Evolutionary conservation across 2,797 vertebrate species (phyloP).

Genomic region (Gobionotothen gibberifrons): DNA sequence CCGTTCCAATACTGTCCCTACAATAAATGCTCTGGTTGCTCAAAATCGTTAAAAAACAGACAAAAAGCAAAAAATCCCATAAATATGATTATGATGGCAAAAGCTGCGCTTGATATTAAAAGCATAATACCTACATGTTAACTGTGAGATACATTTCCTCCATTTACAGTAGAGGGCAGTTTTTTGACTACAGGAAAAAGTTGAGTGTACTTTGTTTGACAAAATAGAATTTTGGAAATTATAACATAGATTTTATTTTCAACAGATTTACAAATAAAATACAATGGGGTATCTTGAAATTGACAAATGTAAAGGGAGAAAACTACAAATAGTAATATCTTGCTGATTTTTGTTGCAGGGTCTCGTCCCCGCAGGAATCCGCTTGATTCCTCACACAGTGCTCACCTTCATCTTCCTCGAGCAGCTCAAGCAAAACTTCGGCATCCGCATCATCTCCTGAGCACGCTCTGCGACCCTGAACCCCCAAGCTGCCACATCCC

Average conservation of each 20-base stretch:
- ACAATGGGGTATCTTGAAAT: background rate
- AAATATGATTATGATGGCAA: background rate
- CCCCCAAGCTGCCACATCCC: background rate
- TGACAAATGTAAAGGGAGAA: background rate
- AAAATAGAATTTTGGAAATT: too few species aligned
- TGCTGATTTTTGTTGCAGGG: conserved; percentile 81
- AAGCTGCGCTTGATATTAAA: background rate
- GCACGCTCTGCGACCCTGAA: background rate
- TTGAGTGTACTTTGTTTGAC: too few species aligned
- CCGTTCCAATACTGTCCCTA: too few species aligned
- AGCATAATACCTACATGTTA: background rate
- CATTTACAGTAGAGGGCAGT: background rate
- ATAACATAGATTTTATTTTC: too few species aligned
- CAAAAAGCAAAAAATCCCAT: background rate
- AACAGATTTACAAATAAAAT: background rate
- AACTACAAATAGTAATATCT: background rate
- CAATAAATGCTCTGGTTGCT: too few species aligned
- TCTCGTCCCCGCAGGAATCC: conserved; percentile 93
- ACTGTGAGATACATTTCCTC: background rate
- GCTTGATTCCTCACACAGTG: conserved; percentile 93
- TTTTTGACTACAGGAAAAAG: too few species aligned
- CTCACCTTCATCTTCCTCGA: conserved; percentile 97
- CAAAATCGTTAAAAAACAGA: too few species aligned
- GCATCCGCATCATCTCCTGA: conserved; percentile 89
- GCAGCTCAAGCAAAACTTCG: conserved; percentile 93